Evolutionary conservation across 35 echinoderm and acorn worm species (phyloP), one percentile per base, ranked within the genome.

Genomic region (Lytechinus pictus): DNA sequence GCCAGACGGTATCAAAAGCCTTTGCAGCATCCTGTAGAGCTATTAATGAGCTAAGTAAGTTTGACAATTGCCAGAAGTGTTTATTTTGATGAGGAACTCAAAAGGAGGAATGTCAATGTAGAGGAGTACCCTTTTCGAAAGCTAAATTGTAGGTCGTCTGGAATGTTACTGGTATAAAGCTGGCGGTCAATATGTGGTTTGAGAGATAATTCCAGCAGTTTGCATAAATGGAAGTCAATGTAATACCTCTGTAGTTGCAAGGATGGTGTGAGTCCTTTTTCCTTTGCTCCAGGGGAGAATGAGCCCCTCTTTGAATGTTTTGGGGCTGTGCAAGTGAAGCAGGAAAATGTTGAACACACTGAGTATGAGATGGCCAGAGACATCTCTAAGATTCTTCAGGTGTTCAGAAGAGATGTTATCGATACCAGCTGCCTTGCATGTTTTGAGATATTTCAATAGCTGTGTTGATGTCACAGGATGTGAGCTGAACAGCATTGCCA

Each of bases 241-340:
- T 93, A 19, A 93, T 93, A 53, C 91, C 91, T 93, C 91, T 93
- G 54, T 93, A n/a, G 89, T 92, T 92, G 3, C 51, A 21, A 3
- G 5, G 52, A n/a, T 93, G 8, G 6, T n/a, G 51, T 55, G 52
- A 4, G 54, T 92, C 91, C 5, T 92, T 55, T 92, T 92, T 21
- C 91, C 91, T 92, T 92, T 92, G 52, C 55, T 52, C 2, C 54
- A 11, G 27, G 91, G 91, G 19, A 92, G 12, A 11, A 92, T 92
- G 9, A 92, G 91, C 9, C 91, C 91, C 55, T 55, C 91, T 53
- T 92, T 92, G 54, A 92, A 54, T 92, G 91, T 9, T 13, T 53
- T 6, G 9, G 91, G 52, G 91, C 44, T 14, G 54, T 92, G 52
- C 5, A 53, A 8, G 28, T 92, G 5, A 8, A 11, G 54, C 91